These are phyloP conservation scores for Lepidotrigona ventralis DNA, from an alignment of 1,140 invertebrate species.

Conservation along the genomic window DNA sequence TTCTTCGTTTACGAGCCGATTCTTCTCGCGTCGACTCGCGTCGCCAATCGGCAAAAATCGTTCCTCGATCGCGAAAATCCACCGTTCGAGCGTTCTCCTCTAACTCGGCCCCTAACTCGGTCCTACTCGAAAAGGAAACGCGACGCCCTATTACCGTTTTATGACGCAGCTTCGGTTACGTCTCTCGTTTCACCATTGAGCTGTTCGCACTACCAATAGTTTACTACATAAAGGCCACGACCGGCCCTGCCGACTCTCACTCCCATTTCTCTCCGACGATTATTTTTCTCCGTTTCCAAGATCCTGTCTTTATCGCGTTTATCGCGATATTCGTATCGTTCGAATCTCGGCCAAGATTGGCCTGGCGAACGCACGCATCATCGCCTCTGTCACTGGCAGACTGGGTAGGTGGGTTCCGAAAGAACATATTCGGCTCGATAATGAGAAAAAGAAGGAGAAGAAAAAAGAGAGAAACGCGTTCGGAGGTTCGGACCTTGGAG, in stretches of 20 bases:
- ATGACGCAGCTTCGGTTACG: conserved; percentile 78
- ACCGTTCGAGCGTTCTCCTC: conserved; percentile 34
- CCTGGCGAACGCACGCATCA: too few relatives aligned
- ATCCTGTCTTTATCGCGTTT: neutral
- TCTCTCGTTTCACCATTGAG: conserved; percentile 79
- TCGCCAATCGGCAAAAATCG: conserved; percentile 29
- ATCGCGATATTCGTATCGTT: neutral
- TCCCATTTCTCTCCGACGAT: conserved; percentile 52
- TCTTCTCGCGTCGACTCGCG: neutral
- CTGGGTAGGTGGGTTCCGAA: too few relatives aligned
- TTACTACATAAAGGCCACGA: conserved; percentile 74
- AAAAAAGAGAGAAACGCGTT: neutral
- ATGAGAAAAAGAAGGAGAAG: rapidly evolving
- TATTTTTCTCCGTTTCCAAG: neutral
- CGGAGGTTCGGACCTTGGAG: conserved; percentile 57
- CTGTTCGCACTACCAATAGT: conserved; percentile 77
- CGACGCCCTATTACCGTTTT: conserved; percentile 80
- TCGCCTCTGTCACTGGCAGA: neutral
- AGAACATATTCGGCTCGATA: neutral
- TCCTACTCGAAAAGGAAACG: conserved; percentile 73
- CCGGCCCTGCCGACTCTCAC: conserved; percentile 50
- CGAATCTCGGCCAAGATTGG: neutral
- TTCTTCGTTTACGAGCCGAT: neutral
- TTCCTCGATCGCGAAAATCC: conserved; percentile 28
- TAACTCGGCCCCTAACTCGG: conserved; percentile 47